Conservation (phyloP, 35 echinoderm and acorn worm species). For the Lytechinus pictus region DNA sequence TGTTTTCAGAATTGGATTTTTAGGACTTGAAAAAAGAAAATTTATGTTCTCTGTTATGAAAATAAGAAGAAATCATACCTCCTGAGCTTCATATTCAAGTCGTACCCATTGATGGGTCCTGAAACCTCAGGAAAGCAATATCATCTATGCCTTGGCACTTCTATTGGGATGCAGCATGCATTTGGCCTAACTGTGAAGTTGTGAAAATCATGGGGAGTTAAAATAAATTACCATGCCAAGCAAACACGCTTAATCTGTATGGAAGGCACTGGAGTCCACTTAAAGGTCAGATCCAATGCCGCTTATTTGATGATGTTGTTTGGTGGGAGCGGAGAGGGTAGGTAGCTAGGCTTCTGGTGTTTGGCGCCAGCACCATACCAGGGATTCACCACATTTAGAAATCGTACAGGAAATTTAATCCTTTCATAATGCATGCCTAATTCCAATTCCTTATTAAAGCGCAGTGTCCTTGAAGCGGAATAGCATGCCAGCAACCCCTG, state of each 20-base stretch:
- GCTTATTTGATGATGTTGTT: not conserved
- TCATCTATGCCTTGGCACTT: not conserved
- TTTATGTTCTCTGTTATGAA: not conserved
- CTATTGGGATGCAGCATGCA: not conserved
- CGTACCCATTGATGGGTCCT: not conserved
- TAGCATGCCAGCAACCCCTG: not conserved
- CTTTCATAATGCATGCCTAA: slow-evolving; percentile 14
- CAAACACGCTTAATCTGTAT: slow-evolving; percentile 31
- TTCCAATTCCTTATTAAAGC: not conserved
- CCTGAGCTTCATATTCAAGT: not conserved
- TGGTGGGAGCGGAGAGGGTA: not conserved
- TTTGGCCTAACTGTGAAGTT: not conserved
- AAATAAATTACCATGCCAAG: slow-evolving; percentile 16
- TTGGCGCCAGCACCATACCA: not conserved
- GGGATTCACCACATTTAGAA: not conserved
- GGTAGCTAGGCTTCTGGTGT: slow-evolving; percentile 9
- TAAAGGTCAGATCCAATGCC: slow-evolving; percentile 36
- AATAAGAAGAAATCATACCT: not conserved
- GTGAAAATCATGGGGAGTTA: slow-evolving; percentile 17
- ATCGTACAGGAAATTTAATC: slow-evolving; percentile 32
- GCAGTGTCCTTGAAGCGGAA: not conserved
- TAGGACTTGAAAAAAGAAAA: not conserved
- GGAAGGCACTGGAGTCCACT: slow-evolving; percentile 6
- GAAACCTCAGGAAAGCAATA: not conserved
- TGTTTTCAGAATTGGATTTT: not conserved